These are phyloP conservation scores for Eptatretus burgeri DNA, from an alignment of 2,113 vertebrate genomes.

Conservation along the genomic window DNA sequence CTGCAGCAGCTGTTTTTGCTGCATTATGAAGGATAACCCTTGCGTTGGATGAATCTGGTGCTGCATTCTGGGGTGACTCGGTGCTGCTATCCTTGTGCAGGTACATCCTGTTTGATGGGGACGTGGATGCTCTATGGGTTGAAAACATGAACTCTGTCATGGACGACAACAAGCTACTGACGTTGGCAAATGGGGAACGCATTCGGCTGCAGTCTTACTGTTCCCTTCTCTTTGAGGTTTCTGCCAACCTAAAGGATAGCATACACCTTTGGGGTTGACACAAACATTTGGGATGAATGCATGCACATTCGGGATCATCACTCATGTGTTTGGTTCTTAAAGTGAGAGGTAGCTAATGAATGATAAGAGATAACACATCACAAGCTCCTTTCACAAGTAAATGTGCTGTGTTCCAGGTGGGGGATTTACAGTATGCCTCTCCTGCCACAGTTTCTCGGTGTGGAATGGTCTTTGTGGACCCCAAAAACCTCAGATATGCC, in stretches of 20 bases:
- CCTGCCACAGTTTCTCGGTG: conserved; percentile 81
- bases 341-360: background rate
- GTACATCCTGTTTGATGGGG: conserved; percentile 84
- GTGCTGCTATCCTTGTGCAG: conserved; percentile 15
- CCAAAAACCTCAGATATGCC: conserved; percentile 50
- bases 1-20: background rate
- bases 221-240: conserved; percentile 62
- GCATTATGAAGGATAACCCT: background rate
- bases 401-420: conserved; percentile 28
- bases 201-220: conserved; percentile 65
- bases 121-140: conserved; percentile 86
- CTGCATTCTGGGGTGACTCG: background rate
- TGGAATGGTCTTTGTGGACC: conserved; percentile 88
- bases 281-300: background rate
- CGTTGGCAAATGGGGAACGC: conserved; percentile 67
- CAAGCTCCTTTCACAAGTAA: background rate
- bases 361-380: background rate
- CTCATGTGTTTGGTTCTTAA: background rate
- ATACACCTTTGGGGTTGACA: background rate
- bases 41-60: background rate
- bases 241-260: conserved; percentile 3
- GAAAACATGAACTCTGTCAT: conserved; percentile 99
- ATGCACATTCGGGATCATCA: background rate
- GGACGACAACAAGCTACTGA: conserved; percentile 86
- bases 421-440: conserved; percentile 70